Base-by-base conservation (phyloP, 2,797 vertebrate species). In the Brachyalestes nurse region DNA sequence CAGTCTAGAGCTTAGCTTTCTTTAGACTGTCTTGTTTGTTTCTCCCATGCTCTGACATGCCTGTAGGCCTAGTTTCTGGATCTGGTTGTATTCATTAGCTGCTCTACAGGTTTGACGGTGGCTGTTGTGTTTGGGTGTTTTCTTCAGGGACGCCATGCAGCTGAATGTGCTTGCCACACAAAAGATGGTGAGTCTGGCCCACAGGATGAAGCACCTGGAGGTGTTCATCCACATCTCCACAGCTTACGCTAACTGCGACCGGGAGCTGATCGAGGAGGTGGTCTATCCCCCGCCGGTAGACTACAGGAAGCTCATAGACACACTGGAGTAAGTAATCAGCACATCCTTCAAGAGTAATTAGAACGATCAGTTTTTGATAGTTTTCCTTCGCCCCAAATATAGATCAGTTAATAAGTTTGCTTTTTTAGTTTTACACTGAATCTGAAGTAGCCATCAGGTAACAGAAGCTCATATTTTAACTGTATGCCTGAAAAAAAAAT, bases 191-290 rank as follows among this genome's bases (percentile, higher is more conserved):
- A 89, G 92, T 0, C 89, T 99, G 88, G 98, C 96, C 34, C 96
- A 95, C 82, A 92, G 62, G 72, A 98, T 99, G 93, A 97, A 96
- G 90, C 93, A 96, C 73, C 92, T 99, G 86, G 97, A 99, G 88
- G 92, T 99, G 75, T 98, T 99, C 86, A 88, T 96, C 84, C 97
- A 99, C 8, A 85, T 99, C 77, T 99, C 97, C 34, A 99, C 98
- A 1, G 98, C 98, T 4, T 99, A 97, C 16, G 97, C 98, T 25
- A 96, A 99, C 84, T 99, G 98, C 87, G 96, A 99, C 92, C 91
- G 93, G 7, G 94, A 97, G 83, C 94, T 97, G 82, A 99, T 99
- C 19, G 98, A 97, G 80, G 98, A 99, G 88, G 79, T 97, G 0
- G 89, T 99, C 66, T 99, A 99, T 89, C 94, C 96, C 5, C 96